Evolutionary conservation across 2,888 invertebrate genomes (phyloP).

Genomic region (Acanthococcus lagerstroemiae): DNA sequence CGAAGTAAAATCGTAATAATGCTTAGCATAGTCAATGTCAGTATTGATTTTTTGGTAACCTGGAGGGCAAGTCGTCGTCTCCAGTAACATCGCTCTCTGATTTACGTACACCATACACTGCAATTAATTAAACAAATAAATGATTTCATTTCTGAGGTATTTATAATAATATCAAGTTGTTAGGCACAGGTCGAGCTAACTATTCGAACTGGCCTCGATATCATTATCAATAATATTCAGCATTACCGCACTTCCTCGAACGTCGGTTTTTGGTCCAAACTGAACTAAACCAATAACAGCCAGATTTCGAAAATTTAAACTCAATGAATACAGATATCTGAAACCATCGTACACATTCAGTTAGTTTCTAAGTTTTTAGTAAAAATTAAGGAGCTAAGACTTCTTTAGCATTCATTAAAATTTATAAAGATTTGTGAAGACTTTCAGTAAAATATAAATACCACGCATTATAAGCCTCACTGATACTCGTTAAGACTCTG

Average conservation of each 20-base stretch:
- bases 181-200: too few relatives aligned
- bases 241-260: conserved; percentile 25
- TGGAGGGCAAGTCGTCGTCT: conserved; percentile 54
- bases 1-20: conserved; percentile 48
- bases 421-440: too few relatives aligned
- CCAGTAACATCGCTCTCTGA: conserved; percentile 49
- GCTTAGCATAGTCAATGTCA: conserved; percentile 49
- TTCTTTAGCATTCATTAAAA: too few relatives aligned
- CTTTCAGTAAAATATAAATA: too few relatives aligned
- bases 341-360: background rate
- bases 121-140: background rate
- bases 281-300: conserved; percentile 27
- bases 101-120: conserved; percentile 57
- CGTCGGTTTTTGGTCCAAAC: conserved; percentile 23
- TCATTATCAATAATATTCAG: too few relatives aligned
- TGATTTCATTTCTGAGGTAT: background rate
- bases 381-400: too few relatives aligned
- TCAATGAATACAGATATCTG: background rate
- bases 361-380: background rate
- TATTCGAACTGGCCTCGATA: background rate
- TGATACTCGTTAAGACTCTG: too few relatives aligned
- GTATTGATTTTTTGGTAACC: conserved; percentile 47
- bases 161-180: background rate
- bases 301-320: conserved; percentile 17
- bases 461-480: too few relatives aligned